These are phyloP conservation scores for Sebastolobus altivelis DNA, from an alignment of 2,797 vertebrate species.

Conservation along the genomic window DNA sequence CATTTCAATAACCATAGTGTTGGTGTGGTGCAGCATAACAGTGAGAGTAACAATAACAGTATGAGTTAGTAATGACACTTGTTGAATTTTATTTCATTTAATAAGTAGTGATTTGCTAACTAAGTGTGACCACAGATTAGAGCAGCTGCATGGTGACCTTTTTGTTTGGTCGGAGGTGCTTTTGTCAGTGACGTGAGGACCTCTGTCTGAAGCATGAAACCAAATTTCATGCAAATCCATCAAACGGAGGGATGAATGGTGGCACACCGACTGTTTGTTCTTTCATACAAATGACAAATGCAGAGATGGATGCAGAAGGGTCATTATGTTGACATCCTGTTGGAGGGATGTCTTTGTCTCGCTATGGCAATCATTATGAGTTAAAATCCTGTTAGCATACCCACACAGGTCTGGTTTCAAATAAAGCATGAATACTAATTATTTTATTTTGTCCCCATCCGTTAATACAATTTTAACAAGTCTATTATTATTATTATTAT, in stretches of 20 bases:
- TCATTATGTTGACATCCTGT: slow-evolving; percentile 61
- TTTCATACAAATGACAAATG: slow-evolving; percentile 71
- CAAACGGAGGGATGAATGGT: slow-evolving; percentile 48
- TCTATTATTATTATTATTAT: neutral
- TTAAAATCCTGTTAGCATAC: slow-evolving; percentile 27
- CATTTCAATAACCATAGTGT: neutral
- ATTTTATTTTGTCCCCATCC: neutral
- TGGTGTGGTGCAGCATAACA: neutral
- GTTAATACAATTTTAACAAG: neutral
- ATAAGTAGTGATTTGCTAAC: slow-evolving; percentile 6
- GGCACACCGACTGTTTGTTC: slow-evolving; percentile 35
- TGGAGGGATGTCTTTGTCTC: slow-evolving; percentile 40
- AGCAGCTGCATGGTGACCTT: slow-evolving; percentile 48
- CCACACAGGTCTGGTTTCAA: neutral
- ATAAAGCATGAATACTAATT: neutral
- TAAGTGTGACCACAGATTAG: slow-evolving; percentile 10
- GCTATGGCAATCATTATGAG: neutral
- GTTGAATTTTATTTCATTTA: neutral
- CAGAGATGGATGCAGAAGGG: slow-evolving; percentile 58
- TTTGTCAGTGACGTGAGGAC: slow-evolving; percentile 32
- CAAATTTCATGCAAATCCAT: slow-evolving; percentile 80
- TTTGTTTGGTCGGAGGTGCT: slow-evolving; percentile 27
- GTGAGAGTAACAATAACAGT: neutral
- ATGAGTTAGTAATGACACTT: neutral
- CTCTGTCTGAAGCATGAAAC: slow-evolving; percentile 66